Evolutionary conservation across 2,888 invertebrate species (phyloP), one percentile per base, ranked within the genome.

Genomic region (Heteromyza rotundicornis): DNA sequence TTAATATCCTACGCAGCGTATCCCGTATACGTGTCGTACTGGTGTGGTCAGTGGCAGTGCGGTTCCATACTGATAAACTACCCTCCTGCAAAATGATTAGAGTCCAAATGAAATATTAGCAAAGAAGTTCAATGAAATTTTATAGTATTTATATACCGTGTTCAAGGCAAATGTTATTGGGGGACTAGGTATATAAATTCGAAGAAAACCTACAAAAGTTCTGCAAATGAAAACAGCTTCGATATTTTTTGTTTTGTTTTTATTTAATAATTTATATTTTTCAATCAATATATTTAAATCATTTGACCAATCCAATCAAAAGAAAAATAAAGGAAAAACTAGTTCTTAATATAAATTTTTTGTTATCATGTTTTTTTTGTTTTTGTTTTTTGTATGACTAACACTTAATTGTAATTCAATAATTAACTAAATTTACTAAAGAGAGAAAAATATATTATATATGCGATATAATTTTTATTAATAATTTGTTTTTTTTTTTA

Each of bases 31-130:
- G 89, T 69, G 90, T 90, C 73, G 95, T 96, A 69, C 94, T 94
- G 68, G 88, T 89, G 78, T 90, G 89, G 86, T 98, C 97, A 68
- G 92, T 89, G 58, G 98, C 95, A 71, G 95, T 96, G 83, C 94
- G 90, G 85, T 98, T 98, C 98, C 98, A 98, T 76, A 98, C 90
- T 70, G 96, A 95, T 78, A 98, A 89, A 81, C 96, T 92, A 82
- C 97, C 98, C 85, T 98, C 98, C 93, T 95, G 69, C n/a, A 44
- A 20, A 44, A 14, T 20, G 2, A 49, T 57, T 47, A 24, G 22
- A 35, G 47, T 53, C 20, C 40, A 56, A 24, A 57, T 57, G 54
- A 63, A 60, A 59, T 44, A 19, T 55, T 23, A 10, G 7, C 12
- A 56, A 12, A n/a, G n/a, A n/a, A n/a, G n/a, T n/a, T n/a, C n/a